Evolutionary conservation across 2,888 invertebrate species (phyloP), one percentile per base, ranked within the genome.

Genomic region (Mantis religiosa): DNA sequence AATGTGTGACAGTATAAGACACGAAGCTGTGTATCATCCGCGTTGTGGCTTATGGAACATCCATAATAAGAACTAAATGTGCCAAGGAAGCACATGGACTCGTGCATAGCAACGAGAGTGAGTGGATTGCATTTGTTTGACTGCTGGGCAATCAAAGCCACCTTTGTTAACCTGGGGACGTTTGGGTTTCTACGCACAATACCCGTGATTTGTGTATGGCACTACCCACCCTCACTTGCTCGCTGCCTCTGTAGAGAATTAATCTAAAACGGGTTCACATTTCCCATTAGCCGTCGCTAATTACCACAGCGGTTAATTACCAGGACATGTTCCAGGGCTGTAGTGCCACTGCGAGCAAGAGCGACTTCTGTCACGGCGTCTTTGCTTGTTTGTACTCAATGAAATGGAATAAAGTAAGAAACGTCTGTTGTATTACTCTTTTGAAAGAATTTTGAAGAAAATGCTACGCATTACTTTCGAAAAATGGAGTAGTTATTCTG

Each of bases 251-350:
- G 71, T 71, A 15, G 25, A 30, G 86, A n/a, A 86, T 86, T 86
- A 86, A 86, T 86, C 86, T 81, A 86, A 86, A 85, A 30, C 54
- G 90, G 89, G 91, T 91, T 92, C 92, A 90, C 91, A 91, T 92
- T 91, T 92, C 92, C 92, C 91, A 92, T 92, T 91, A 91, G 91
- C 91, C 91, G 89, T 90, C 91, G 91, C 91, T 91, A 92, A 91
- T 92, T 91, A 91, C 91, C 86, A 84, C 71, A 90, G 89, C 90
- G 90, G 90, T 91, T 91, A 92, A 92, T 91, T 92, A 92, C 91
- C 34, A 71, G 71, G 86, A 86, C 86, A 86, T 86, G 86, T 28
- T 71, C 81, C 41, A 86, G 28, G 54, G 54, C 54, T 41, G 54
- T 20, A 8, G 3, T 20, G 54, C 20, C 0, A 20, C 54, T 71